A percentile compares a stretch with the other conserved stretches of the same genome.
phyloP scores from a whole-genome alignment of 2,797 vertebrate species.

The Neostethus bicornis region DNA sequence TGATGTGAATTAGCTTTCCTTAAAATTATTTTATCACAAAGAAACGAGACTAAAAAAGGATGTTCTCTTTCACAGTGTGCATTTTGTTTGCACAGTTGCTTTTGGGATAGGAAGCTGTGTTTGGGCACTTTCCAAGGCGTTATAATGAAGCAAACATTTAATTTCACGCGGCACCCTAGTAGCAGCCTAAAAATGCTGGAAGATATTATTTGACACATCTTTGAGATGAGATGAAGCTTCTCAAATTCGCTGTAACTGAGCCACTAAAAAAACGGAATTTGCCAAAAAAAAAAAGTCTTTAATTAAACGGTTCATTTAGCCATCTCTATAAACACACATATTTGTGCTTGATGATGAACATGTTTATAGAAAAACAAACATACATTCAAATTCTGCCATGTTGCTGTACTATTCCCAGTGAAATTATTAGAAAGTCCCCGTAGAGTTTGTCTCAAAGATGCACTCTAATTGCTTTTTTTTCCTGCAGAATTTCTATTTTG shows the following conservation, averaged over 20 bases:
- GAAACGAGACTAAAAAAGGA: constrained; percentile 29
- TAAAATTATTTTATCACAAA: constrained; percentile 29
- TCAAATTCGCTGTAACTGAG: constrained; percentile 23
- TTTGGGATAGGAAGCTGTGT: constrained; percentile 42
- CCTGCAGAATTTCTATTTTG: constrained; percentile 9
- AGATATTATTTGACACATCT: constrained; percentile 60
- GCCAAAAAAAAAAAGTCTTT: constrained; percentile 49
- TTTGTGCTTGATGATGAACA: constrained; percentile 14
- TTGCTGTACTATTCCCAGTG: constrained; percentile 20
- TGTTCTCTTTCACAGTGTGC: constrained; percentile 25
- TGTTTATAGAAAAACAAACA: constrained; percentile 29
- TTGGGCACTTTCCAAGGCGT: constrained; percentile 59
- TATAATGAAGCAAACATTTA: constrained; percentile 64
- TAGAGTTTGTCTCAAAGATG: constrained; percentile 33
- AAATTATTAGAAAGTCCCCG: constrained; percentile 44
- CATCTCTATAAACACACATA: constrained; percentile 39
- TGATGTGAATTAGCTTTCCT: constrained; percentile 7
- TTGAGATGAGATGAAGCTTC: constrained; percentile 61
- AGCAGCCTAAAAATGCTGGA: constrained; percentile 41
- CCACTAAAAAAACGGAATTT: constrained; percentile 67
- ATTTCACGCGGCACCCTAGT: constrained; percentile 47
- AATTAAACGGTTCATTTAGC: constrained; percentile 47
- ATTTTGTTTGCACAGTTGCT: constrained; percentile 47
- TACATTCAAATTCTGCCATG: constrained; percentile 15
- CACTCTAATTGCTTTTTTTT: constrained; percentile 25